Evolutionary conservation across 2,113 vertebrate genomes (phyloP), one percentile per base, ranked within the genome.

Genomic region (Paralichthys olivaceus): DNA sequence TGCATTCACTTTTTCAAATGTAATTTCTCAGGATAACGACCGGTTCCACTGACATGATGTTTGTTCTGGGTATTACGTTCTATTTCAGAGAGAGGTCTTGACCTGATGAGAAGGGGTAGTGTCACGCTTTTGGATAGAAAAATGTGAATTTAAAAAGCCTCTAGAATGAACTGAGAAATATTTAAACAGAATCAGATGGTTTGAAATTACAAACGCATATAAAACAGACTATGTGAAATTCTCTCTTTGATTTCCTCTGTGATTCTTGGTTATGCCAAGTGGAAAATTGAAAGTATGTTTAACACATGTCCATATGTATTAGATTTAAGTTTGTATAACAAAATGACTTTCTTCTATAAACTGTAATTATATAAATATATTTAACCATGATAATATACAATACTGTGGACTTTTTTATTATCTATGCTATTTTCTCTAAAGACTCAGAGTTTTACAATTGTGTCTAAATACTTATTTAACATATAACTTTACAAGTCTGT

Each of bases 1-100:
- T 90, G 83, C 67, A 86, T 85, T 75, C 82, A 85, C 79, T 77
- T 77, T 90, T 87, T 65, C 80, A 15, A 76, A 53, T 84, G 76
- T 69, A 79, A 79, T 59, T 82, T 88, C 83, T 60, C 64, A 40
- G 83, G 77, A 85, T 81, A 79, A 87, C 54, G 76, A 78, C 54
- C 71, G 64, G 34, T 69, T 64, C 51, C 47, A 40, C 63, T 56
- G 43, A 83, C 88, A 83, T 11, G 45, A 77, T 72, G 68, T 23
- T 62, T 74, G 71, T 74, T 75, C 45, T 53, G 66, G 80, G 69
- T 76, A 75, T 87, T 88, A 69, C 69, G 58, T 76, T 79, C 57
- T 67, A 66, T 87, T 84, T 86, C 55, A 45, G 79, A 78, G 84
- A 63, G 80, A 82, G 79, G 66, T 60, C 72, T 73, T 73, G 56